Conservation (phyloP, 2,888 invertebrate species). For the Cryptus viduatorius region DNA sequence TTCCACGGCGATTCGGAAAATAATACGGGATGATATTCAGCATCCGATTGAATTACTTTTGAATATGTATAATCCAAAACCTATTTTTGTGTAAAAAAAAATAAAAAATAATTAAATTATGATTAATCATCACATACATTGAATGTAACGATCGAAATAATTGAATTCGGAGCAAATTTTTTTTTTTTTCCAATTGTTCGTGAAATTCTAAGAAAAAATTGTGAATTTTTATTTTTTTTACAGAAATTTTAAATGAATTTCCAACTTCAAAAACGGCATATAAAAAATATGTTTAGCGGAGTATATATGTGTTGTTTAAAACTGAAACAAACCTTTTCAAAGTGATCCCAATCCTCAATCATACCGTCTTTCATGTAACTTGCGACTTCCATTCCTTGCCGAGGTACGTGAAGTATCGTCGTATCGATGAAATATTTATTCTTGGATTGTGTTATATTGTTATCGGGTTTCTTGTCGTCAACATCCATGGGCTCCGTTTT, state of each 20-base stretch:
- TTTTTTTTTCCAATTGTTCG: no score
- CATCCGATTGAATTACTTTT: constrained; percentile 96
- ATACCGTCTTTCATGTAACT: constrained; percentile 99
- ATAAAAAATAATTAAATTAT: no score
- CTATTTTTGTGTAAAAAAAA: constrained; percentile 63
- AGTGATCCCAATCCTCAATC: constrained; percentile 99
- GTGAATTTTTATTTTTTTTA: not conserved
- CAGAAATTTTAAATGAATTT: not conserved
- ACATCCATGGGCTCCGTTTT: constrained; percentile 88
- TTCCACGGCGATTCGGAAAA: constrained; percentile 99
- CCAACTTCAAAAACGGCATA: no score
- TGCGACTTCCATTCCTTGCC: constrained; percentile 93
- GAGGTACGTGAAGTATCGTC: constrained; percentile 95
- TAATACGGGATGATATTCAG: constrained; percentile 97
- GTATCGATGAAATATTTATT: constrained; percentile 96
- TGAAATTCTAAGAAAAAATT: not conserved
- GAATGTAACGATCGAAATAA: no score
- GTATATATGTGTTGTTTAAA: not conserved
- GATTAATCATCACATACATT: no score
- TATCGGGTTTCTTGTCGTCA: constrained; percentile 92
- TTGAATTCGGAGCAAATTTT: no score
- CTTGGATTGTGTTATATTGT: constrained; percentile 88
- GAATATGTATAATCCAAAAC: constrained; percentile 95
- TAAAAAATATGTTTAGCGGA: no score
- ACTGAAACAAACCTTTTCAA: constrained; percentile 92